Conservation (phyloP, 2,113 vertebrate species). For the Chionomys nivalis region DNA sequence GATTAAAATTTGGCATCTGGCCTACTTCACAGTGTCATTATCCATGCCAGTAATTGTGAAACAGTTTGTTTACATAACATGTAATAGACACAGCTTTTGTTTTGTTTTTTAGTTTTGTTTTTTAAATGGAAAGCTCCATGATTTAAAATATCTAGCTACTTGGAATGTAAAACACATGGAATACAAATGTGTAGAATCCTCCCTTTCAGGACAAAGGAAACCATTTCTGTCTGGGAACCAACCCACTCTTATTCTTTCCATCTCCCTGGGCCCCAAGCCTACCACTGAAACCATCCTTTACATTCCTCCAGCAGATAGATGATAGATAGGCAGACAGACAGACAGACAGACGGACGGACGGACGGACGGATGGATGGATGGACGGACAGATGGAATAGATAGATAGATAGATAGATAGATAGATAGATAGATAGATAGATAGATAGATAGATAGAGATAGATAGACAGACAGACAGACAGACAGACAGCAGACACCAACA, state of each 20-base stretch:
- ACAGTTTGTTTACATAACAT: slow-evolving; percentile 17
- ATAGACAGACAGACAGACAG: no score
- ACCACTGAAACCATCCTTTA: background rate
- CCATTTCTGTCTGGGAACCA: background rate
- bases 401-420: no score
- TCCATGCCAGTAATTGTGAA: background rate
- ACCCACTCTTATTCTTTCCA: background rate
- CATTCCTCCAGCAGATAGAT: background rate
- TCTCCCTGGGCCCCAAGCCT: background rate
- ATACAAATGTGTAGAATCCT: background rate
- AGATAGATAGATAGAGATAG: background rate
- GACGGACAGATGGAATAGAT: no score
- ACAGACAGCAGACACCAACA: background rate
- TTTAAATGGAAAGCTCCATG: background rate
- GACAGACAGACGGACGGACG: no score
- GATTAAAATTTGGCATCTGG: background rate
- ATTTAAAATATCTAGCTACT: slow-evolving; percentile 22
- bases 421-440: no score
- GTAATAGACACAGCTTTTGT: background rate
- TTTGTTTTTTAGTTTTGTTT: background rate
- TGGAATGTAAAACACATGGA: slow-evolving; percentile 41
- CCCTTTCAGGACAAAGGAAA: slow-evolving; percentile 31
- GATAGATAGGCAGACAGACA: no score
- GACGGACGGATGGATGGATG: no score
- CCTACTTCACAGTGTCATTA: background rate